Conservation (phyloP, 2,888 invertebrate species). For the Ophonus ardosiacus region DNA sequence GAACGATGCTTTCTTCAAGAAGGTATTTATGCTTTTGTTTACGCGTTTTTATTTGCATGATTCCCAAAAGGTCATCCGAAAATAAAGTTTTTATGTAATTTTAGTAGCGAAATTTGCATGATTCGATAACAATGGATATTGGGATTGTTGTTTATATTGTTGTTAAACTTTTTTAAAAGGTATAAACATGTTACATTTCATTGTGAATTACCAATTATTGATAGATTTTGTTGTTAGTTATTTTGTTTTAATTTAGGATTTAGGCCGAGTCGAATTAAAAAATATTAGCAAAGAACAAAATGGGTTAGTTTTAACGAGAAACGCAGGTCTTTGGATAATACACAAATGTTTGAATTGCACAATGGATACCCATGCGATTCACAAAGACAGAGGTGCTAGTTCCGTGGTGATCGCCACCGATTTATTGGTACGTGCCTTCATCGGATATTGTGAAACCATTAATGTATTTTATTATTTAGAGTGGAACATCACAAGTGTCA, state of each 20-base stretch:
- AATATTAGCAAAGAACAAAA: constrained; percentile 79
- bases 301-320: constrained; percentile 78
- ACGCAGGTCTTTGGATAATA: constrained; percentile 80
- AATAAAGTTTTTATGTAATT: constrained; percentile 55
- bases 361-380: constrained; percentile 81
- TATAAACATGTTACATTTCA: background rate
- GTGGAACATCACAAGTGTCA: constrained; percentile 67
- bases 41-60: constrained; percentile 53
- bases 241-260: constrained; percentile 74
- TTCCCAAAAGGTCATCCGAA: constrained; percentile 56
- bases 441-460: constrained; percentile 55
- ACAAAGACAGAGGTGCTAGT: constrained; percentile 78
- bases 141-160: constrained; percentile 10
- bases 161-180: constrained; percentile 6
- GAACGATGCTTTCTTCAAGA: constrained; percentile 82
- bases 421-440: constrained; percentile 77
- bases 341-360: constrained; percentile 83
- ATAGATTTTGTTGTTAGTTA: background rate
- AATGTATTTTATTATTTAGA: constrained; percentile 59
- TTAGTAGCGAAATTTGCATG: constrained; percentile 22
- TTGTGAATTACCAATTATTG: background rate
- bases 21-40: constrained; percentile 78
- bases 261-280: constrained; percentile 77
- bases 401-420: constrained; percentile 78
- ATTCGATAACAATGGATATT: constrained; percentile 18